These are phyloP conservation scores for Temnothorax nylanderi DNA, from an alignment of 1,140 invertebrate species.

Conservation along the genomic window DNA sequence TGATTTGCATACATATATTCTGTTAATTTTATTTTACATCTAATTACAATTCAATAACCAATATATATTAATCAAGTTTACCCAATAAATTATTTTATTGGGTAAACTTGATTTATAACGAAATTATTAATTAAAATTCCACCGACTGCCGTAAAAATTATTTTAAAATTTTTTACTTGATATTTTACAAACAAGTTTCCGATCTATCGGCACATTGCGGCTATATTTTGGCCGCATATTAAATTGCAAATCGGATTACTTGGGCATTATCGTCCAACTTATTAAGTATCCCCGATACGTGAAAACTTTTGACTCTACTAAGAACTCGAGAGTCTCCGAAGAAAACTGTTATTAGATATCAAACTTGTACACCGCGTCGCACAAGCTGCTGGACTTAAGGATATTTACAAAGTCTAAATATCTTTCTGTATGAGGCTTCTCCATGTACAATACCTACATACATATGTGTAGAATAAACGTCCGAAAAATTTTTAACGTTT, in stretches of 20 bases:
- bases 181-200: slow-evolving; percentile 45
- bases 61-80: not conserved
- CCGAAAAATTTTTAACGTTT: slow-evolving; percentile 8
- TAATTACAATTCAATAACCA: not conserved
- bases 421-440: not conserved
- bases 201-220: not conserved
- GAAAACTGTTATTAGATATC: slow-evolving; percentile 64
- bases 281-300: slow-evolving; percentile 60
- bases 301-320: slow-evolving; percentile 50
- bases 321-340: slow-evolving; percentile 23
- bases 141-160: not conserved
- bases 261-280: slow-evolving; percentile 45
- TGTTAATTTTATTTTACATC: not conserved
- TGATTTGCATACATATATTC: not conserved
- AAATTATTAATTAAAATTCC: slow-evolving; percentile 26
- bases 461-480: not conserved
- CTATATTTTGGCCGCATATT: slow-evolving; percentile 16
- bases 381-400: slow-evolving; percentile 9
- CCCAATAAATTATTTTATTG: not conserved
- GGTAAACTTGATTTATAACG: not conserved
- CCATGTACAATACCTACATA: not conserved
- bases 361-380: slow-evolving; percentile 24
- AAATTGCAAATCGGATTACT: slow-evolving; percentile 53
- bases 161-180: not conserved
- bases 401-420: slow-evolving; percentile 48